Evolutionary conservation across 2,888 invertebrate species (phyloP).

Genomic region (Platycheirus rosarum): DNA sequence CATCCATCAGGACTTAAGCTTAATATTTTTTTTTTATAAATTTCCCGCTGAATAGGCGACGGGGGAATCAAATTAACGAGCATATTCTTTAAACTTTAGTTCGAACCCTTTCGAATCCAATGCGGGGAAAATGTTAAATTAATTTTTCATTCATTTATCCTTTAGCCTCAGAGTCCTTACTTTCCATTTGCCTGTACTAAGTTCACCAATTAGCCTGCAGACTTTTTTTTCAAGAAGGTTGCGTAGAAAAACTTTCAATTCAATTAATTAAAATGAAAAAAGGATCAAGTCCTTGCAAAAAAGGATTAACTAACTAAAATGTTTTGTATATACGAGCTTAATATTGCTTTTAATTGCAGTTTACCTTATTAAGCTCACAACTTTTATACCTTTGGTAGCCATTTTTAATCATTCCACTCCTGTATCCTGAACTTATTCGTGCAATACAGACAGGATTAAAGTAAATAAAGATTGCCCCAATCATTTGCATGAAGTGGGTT

Average conservation of each 20-base stretch:
- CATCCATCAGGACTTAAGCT: slow-evolving; percentile 15
- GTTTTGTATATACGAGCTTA: background rate
- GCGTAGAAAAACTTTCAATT: slow-evolving; percentile 16
- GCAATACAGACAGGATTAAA: background rate
- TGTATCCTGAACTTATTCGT: slow-evolving; percentile 1
- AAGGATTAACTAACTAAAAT: background rate
- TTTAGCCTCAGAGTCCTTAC: background rate
- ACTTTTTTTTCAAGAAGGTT: background rate
- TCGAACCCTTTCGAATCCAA: background rate
- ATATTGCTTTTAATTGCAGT: background rate
- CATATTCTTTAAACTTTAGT: background rate
- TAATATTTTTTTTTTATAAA: background rate
- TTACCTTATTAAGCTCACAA: slow-evolving; percentile 20
- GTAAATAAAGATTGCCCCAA: slow-evolving; percentile 7
- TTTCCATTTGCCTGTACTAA: background rate
- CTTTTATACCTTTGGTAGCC: background rate
- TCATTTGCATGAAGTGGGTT: background rate
- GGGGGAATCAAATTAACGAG: background rate
- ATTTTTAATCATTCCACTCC: background rate
- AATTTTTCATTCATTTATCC: background rate
- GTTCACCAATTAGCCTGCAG: background rate
- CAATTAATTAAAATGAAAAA: slow-evolving; percentile 39
- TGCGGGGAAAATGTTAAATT: background rate
- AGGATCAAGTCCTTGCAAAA: no score
- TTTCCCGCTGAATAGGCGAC: background rate